Percentiles rank a stretch among this genome's conserved stretches.
Evolutionary conservation across 2,113 vertebrate species (phyloP).

Genomic region (Erythrolamprus reginae): DNA sequence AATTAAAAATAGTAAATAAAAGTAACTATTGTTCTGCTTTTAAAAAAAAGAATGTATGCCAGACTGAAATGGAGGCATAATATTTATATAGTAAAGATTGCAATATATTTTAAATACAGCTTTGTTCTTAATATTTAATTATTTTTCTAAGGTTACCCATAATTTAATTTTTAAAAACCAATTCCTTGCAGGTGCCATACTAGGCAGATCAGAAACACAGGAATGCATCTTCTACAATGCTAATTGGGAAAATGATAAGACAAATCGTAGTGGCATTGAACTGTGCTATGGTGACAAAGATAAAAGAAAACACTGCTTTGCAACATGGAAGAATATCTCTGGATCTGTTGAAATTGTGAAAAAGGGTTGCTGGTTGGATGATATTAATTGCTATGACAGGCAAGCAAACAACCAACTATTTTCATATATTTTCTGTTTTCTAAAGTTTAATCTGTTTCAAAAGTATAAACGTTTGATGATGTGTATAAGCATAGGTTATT

Average conservation of each 20-base stretch:
- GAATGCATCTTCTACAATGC: conserved; percentile 94
- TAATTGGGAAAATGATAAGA: conserved; percentile 96
- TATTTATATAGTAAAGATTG: background rate
- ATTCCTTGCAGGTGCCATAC: conserved; percentile 83
- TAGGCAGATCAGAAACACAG: conserved; percentile 94
- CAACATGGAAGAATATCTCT: conserved; percentile 96
- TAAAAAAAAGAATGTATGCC: background rate
- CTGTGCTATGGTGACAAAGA: conserved; percentile 89
- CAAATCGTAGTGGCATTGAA: conserved; percentile 90
- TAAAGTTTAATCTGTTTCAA: background rate
- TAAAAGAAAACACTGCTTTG: conserved; percentile 94
- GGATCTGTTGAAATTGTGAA: conserved; percentile 91
- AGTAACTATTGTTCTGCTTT: background rate
- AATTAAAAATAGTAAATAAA: background rate
- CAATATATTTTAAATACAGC: background rate
- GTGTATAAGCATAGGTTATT: background rate
- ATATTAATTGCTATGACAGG: conserved; percentile 98
- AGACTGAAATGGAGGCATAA: background rate
- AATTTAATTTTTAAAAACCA: background rate
- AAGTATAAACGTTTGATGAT: background rate
- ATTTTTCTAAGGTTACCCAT: background rate
- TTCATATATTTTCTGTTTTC: background rate
- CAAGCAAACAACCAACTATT: conserved; percentile 48
- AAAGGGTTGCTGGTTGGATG: conserved; percentile 98
- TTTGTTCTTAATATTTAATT: fast-evolving